Evolutionary conservation across 2,888 invertebrate genomes (phyloP), one percentile per base, ranked within the genome.

Genomic region (Pseudoips prasinana): DNA sequence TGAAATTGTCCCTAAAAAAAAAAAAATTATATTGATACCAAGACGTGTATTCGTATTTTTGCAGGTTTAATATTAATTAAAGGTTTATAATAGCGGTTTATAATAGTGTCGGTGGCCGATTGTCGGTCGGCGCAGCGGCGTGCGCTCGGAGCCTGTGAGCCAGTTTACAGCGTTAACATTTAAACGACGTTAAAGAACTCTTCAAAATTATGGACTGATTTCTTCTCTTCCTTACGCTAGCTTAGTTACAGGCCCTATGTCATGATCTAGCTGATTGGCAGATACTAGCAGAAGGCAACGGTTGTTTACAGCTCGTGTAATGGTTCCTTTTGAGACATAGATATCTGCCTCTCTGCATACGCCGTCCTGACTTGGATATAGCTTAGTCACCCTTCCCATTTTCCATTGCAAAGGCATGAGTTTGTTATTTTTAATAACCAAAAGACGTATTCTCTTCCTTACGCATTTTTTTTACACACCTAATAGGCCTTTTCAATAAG

Each of bases 341-440:
- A 48, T 26, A 19, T 44, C 44, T 11, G 33, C 44, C 4, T 45
- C 44, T 29, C 45, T 11, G 14, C 20, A 22, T 8, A 42, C 31
- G 7, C 42, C 42, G 14, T 45, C 48, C 5, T 28, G 11, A 3
- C 48, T 44, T 18, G 48, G 41, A 8, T 40, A 39, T 4, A 46
- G 33, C 5, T 18, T 29, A 6, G n/a, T 7, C n/a, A 52, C 34
- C 7, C 48, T 37, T 6, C 31, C 53, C 22, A 46, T 29, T 7
- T 33, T 35, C 53, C 46, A 53, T 20, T 38, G 30, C 3, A 46
- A n/a, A 18, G 28, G 28, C 17, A 25, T 25, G n/a, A 25, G 14
- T n/a, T 25, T 25, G 7, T 34, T 28, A 8, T 34, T 25, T 7
- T 29, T 28, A 1, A 28, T 2, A 8, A 33, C 11, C 11, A 33